phyloP scores from a whole-genome alignment of 2,797 vertebrate genomes.

The Brachyalestes nurse region DNA sequence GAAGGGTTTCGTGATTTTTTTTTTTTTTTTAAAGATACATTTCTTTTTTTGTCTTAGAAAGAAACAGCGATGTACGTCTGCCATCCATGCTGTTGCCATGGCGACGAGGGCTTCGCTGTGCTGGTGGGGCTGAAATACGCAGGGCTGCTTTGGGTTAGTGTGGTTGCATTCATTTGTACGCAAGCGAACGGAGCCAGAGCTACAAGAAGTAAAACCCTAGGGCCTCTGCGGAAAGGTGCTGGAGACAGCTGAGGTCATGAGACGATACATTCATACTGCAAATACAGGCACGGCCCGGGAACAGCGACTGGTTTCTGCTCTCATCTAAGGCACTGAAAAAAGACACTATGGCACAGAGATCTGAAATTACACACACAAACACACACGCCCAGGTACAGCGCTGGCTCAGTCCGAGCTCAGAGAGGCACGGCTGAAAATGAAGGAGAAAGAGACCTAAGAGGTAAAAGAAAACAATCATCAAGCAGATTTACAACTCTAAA shows the following conservation, averaged over 20 bases:
- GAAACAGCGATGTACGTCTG: conserved; percentile 23
- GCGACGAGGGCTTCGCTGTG: conserved; percentile 3
- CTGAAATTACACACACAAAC: conserved; percentile 41
- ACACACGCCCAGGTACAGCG: conserved; percentile 3
- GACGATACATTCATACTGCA: conserved; percentile 80
- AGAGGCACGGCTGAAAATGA: conserved; percentile 1
- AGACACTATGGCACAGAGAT: conserved; percentile 80
- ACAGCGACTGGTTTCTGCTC: conserved; percentile 68
- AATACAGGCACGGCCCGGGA: conserved; percentile 79
- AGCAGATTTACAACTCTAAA: conserved; percentile 15
- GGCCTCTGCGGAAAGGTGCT: conserved; percentile 49
- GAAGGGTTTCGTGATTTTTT: neutral
- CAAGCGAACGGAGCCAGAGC: conserved; percentile 36
- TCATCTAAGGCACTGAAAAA: conserved; percentile 85
- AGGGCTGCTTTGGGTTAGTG: conserved; percentile 72
- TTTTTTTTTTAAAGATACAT: conserved; percentile 32
- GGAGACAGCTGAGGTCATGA: conserved; percentile 76
- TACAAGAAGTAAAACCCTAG: neutral
- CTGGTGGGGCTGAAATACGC: conserved; percentile 55
- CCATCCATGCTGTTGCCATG: neutral
- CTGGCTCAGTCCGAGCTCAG: conserved; percentile 2
- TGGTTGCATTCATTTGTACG: conserved; percentile 62
- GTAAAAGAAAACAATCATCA: neutral
- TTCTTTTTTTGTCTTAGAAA: conserved; percentile 49
- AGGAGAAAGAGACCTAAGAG: neutral